These are phyloP conservation scores for Ophiothrix spiculata DNA, from an alignment of 35 echinoderm and acorn worm species.

Conservation along the genomic window DNA sequence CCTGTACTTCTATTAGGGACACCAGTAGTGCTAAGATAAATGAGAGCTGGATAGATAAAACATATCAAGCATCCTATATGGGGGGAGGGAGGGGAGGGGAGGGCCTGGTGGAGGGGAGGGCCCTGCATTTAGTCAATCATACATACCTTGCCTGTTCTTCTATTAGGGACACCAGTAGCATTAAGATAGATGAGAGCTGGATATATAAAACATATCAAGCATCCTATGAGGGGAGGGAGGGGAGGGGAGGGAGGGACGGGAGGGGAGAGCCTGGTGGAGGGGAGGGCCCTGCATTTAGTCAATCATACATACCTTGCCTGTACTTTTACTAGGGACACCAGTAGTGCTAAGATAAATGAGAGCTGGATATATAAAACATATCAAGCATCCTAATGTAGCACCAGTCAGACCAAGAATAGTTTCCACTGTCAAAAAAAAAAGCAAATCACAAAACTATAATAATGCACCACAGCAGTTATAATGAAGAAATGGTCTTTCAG, in stretches of 20 bases:
- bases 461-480: not conserved
- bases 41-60: no score
- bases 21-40: no score
- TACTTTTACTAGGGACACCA: no score
- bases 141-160: slow-evolving; percentile 66
- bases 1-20: no score
- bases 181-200: slow-evolving; percentile 70
- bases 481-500: not conserved
- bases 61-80: slow-evolving; percentile 63
- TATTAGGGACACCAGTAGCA: slow-evolving; percentile 54
- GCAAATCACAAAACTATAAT: no score
- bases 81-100: slow-evolving; percentile 68
- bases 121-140: no score
- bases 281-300: slow-evolving; percentile 65
- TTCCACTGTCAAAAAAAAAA: slow-evolving; percentile 51
- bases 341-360: no score
- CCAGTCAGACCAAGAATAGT: slow-evolving; percentile 81
- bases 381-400: slow-evolving; percentile 69
- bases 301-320: no score
- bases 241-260: slow-evolving; percentile 52
- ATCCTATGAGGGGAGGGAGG: slow-evolving; percentile 43
- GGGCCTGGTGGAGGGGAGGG: slow-evolving; percentile 61
- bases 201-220: slow-evolving; percentile 74
- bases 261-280: slow-evolving; percentile 69
- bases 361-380: no score